Evolutionary conservation across 2,113 vertebrate genomes (phyloP), one percentile per base, ranked within the genome.

Genomic region (Gymnorhina tibicen): DNA sequence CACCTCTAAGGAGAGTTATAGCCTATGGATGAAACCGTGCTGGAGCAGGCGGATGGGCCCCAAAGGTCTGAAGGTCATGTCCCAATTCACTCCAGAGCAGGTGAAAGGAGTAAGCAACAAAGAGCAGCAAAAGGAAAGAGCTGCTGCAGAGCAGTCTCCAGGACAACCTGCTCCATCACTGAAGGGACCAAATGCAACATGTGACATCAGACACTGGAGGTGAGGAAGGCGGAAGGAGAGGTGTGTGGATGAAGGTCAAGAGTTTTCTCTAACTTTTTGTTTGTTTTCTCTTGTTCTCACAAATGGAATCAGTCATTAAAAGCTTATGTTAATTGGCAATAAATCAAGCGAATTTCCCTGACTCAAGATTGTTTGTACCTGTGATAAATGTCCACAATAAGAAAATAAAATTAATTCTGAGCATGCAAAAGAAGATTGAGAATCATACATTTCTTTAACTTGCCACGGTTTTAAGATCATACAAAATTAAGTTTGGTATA

Each of bases 151-250:
- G 5, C 18, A 5, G 1, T 16, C 15, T 82, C 26, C 3, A 6
- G 44, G 22, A 91, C 8, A 27, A 30, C 12, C 9, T 52, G 16
- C 17, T 1, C 1, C 26, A 33, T 27, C 42, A 27, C 11, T 1
- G 2, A 84, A 73, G 59, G 15, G 49, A 55, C 15, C 1, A 4
- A 53, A n/a, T 10, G 16, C 6, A 22, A 62, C 0, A 0, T 10
- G 37, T 32, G 44, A 46, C 2, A 0, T 39, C n/a, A 91, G 26
- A 52, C 37, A 17, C 0, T 23, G n/a, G 74, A 78, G 47, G 42
- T 49, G 19, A 91, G 56, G 17, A 67, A 53, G 13, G 7, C 8
- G 7, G 5, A 79, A 62, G 23, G 7, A 81, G 8, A 52, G 16
- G 30, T 46, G 13, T 47, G n/a, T 28, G 44, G 27, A 39, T 33